Evolutionary conservation across 2,888 invertebrate species (phyloP).

Genomic region (Hemithea aestivaria): DNA sequence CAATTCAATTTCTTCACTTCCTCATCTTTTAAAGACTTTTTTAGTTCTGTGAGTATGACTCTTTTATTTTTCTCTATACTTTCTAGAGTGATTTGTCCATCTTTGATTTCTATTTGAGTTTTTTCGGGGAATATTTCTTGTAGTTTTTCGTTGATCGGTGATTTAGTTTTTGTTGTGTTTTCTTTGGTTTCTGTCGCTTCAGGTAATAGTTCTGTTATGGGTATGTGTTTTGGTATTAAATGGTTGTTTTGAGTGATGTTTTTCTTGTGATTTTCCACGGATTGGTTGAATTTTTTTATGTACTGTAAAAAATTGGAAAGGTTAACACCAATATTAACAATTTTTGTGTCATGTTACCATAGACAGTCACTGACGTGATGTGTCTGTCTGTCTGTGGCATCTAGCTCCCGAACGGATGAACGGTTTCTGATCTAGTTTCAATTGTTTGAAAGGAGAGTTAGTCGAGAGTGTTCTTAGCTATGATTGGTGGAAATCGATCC

Average conservation of each 20-base stretch:
- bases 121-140: constrained; percentile 56
- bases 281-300: constrained; percentile 51
- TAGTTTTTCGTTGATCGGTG: constrained; percentile 19
- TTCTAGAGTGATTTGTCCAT: constrained; percentile 53
- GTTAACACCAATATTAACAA: no score
- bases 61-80: constrained; percentile 65
- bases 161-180: constrained; percentile 17
- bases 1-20: constrained; percentile 57
- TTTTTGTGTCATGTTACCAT: no score
- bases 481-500: no score
- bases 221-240: constrained; percentile 42
- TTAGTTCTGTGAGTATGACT: constrained; percentile 44
- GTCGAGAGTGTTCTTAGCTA: no score
- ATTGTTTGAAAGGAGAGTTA: no score
- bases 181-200: constrained; percentile 48
- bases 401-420: no score
- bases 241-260: constrained; percentile 48
- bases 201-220: constrained; percentile 49
- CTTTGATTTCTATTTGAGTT: constrained; percentile 30
- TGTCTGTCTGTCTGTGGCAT: no score
- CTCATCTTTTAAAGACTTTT: constrained; percentile 35
- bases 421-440: no score
- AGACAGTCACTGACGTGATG: no score
- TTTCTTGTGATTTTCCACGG: constrained; percentile 50
- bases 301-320: constrained; percentile 48